Base-by-base conservation (phyloP, 2,888 invertebrate species). In the Polyploca ridens region DNA sequence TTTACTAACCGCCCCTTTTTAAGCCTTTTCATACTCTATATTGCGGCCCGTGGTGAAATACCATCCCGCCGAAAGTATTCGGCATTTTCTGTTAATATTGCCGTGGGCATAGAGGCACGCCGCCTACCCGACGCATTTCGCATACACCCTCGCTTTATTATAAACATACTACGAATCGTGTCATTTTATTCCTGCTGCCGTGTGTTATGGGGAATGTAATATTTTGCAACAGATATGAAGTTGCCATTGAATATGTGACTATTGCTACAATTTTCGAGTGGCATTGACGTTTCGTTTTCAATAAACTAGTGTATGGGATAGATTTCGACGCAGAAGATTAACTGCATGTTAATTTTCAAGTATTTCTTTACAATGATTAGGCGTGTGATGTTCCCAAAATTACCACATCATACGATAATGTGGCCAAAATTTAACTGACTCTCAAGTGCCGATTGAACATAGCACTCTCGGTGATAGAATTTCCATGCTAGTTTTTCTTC, bases 61-160 rank as follows among this genome's bases (percentile, higher is more conserved):
- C 76, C 78, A 61, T 62, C 58, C 66, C 63, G 27, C 74, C 38
- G 65, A 68, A 75, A 71, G 64, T 67, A 76, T 78, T 73, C 73
- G 70, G 69, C 66, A 69, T 81, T 72, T 74, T 73, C 69, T 69
- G 75, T 75, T 75, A 74, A 79, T 77, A 77, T 77, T 69, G 77
- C 71, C 65, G 72, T 67, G 66, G 64, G 67, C 69, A 41, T 65
- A 19, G 49, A 54, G 49, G 49, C 16, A 54, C 10, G 49, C 49
- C 64, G 67, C 68, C 67, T 67, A 67, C 67, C 72, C 69, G 63
- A 66, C 72, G 69, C 74, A 75, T 78, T 71, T 74, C 72, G 64
- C 67, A 70, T 74, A 66, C 76, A 75, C 71, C 72, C 66, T 67
- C 68, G 64, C 71, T 73, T 74, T 80, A 78, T 81, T 79, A 82